Evolutionary conservation across 92 coral and sea anemone genomes (phyloP).

Genomic region (Pocillopora meandrina): DNA sequence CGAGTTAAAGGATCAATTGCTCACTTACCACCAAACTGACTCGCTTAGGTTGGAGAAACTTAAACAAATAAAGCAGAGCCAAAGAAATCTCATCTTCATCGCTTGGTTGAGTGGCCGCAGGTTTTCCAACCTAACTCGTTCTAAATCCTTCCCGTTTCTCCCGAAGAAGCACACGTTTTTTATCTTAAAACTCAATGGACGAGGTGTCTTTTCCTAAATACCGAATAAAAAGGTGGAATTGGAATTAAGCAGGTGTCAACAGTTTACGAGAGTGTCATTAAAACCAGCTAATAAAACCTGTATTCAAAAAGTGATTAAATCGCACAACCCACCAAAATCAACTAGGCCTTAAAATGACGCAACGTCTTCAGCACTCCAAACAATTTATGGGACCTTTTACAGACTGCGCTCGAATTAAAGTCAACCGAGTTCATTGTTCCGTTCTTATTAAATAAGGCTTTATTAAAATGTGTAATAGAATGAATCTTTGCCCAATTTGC

Average conservation of each 20-base stretch:
- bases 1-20: slow-evolving; percentile 21
- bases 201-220: slow-evolving; percentile 57
- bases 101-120: slow-evolving; percentile 18
- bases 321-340: slow-evolving; percentile 20
- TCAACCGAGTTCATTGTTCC: slow-evolving; percentile 57
- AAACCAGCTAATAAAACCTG: slow-evolving; percentile 70
- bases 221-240: slow-evolving; percentile 75
- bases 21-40: slow-evolving; percentile 91
- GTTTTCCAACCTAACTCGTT: background rate
- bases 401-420: slow-evolving; percentile 37
- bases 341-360: background rate
- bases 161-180: slow-evolving; percentile 18
- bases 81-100: slow-evolving; percentile 50
- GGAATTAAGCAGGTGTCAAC: slow-evolving; percentile 94
- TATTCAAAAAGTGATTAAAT: slow-evolving; percentile 77
- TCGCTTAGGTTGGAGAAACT: slow-evolving; percentile 47
- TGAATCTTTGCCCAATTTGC: slow-evolving; percentile 47
- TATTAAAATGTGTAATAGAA: slow-evolving; percentile 60
- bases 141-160: slow-evolving; percentile 18
- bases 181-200: slow-evolving; percentile 4
- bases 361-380: slow-evolving; percentile 28
- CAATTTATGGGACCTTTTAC: slow-evolving; percentile 21
- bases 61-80: slow-evolving; percentile 45
- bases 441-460: slow-evolving; percentile 44
- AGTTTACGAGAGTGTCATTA: slow-evolving; percentile 86